Base-by-base conservation (phyloP, 2,113 vertebrate genomes). In the Eidolon helvum region DNA sequence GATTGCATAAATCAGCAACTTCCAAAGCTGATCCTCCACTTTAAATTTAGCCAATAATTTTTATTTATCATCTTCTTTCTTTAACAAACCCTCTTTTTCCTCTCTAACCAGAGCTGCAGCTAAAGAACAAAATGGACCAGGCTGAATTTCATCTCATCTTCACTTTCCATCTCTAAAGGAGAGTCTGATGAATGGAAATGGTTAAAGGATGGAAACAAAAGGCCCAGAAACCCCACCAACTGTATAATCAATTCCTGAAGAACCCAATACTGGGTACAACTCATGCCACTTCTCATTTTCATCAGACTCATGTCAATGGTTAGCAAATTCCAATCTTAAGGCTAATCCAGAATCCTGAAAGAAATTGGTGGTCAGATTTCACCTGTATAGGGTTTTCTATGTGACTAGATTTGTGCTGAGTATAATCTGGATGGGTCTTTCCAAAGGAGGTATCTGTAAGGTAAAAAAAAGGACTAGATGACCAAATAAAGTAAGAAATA, bases 1-100 rank as follows among this genome's bases (percentile, higher is more conserved):
- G 50, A 26, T 66, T 90, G 26, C 55, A 87, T 92, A 88, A 96
- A 74, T 89, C 65, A 86, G 66, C 77, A 83, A 48, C 19, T 88
- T 83, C 50, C 21, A 48, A 79, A 84, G 22, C 26, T 74, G 94
- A 91, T 93, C 30, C 30, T 48, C 50, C 45, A 19, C 26, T 75
- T 93, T 86, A 66, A 59, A 53, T 50, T 71, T 75, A 92, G 45
- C 53, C 21, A 83, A 48, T 75, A 63, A 79, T 95, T 94, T 92
- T 57, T 79, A 85, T 22, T 75, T 96, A 87, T 95, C 16, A 33
- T 87, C 38, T 89, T 84, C 85, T 92, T 26, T 89, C 50, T 78
- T 87, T 35, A 94, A 53, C 11, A 71, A 71, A 85, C 16, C 2
- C 10, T 86, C 33, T 90, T 53, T n/a, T 38, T 87, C 18, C 35